These are phyloP conservation scores for Zoanthus gigantus DNA, from an alignment of 92 coral and sea anemone species.

Conservation along the genomic window DNA sequence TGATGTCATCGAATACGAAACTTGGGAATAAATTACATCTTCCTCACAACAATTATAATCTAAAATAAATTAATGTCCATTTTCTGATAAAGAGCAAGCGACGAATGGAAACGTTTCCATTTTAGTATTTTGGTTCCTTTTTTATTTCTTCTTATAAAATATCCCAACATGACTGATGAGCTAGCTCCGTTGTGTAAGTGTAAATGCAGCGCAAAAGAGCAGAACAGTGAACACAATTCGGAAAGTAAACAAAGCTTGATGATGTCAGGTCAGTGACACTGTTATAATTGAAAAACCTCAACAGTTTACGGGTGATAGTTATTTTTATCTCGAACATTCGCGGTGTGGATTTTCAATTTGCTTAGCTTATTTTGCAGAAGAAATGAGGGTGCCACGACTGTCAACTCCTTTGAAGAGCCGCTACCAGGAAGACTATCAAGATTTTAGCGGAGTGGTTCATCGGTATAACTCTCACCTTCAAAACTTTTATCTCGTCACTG, in stretches of 20 bases:
- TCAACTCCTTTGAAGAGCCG: slow-evolving; percentile 8
- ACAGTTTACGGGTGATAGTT: background rate
- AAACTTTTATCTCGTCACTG: slow-evolving; percentile 33
- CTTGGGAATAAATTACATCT: background rate
- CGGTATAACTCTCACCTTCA: background rate
- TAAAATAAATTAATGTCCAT: background rate
- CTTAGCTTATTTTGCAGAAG: background rate
- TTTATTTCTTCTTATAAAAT: background rate
- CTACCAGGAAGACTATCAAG: slow-evolving; percentile 29
- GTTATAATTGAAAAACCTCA: background rate
- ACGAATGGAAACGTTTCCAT: background rate
- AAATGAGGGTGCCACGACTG: background rate
- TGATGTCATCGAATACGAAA: background rate
- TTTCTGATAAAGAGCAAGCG: background rate
- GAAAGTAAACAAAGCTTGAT: background rate
- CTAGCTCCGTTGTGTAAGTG: background rate
- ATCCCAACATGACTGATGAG: background rate
- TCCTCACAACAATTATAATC: background rate
- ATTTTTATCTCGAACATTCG: background rate
- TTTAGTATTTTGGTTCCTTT: background rate
- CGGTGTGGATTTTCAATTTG: background rate
- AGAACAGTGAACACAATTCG: background rate
- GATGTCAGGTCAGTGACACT: background rate
- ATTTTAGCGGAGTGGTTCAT: slow-evolving; percentile 23
- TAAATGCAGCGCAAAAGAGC: background rate